Evolutionary conservation across 2,113 vertebrate species (phyloP).

Genomic region (Aphelocoma coerulescens): DNA sequence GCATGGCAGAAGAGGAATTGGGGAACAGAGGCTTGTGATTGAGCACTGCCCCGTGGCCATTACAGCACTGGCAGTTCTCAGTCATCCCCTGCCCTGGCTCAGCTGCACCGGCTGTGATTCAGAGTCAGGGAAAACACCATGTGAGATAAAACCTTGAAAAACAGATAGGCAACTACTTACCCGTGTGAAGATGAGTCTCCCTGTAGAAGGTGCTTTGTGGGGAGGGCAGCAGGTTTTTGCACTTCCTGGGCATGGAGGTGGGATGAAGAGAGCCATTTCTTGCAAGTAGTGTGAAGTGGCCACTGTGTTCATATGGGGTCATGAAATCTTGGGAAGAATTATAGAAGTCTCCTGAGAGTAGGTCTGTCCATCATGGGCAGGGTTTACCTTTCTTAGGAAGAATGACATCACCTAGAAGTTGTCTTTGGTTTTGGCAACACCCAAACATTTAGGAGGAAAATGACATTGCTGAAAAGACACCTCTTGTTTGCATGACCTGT

Average conservation of each 20-base stretch:
- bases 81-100: background rate
- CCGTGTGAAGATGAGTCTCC: fast-evolving
- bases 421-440: background rate
- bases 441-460: background rate
- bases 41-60: background rate
- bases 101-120: background rate
- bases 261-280: background rate
- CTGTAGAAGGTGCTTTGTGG: background rate
- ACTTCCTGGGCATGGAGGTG: background rate
- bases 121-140: slow-evolving; percentile 6
- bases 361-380: background rate
- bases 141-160: background rate
- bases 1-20: slow-evolving; percentile 1
- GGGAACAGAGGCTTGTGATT: background rate
- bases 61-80: background rate
- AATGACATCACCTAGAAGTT: background rate
- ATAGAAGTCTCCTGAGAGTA: background rate
- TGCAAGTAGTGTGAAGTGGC: background rate
- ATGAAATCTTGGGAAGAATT: background rate
- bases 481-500: background rate
- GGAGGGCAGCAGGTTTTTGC: background rate
- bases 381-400: background rate
- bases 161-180: background rate
- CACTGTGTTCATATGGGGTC: background rate
- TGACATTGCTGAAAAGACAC: background rate